Evolutionary conservation across 1,140 invertebrate genomes (phyloP), one percentile per base, ranked within the genome.

Genomic region (Anastrepha obliqua): DNA sequence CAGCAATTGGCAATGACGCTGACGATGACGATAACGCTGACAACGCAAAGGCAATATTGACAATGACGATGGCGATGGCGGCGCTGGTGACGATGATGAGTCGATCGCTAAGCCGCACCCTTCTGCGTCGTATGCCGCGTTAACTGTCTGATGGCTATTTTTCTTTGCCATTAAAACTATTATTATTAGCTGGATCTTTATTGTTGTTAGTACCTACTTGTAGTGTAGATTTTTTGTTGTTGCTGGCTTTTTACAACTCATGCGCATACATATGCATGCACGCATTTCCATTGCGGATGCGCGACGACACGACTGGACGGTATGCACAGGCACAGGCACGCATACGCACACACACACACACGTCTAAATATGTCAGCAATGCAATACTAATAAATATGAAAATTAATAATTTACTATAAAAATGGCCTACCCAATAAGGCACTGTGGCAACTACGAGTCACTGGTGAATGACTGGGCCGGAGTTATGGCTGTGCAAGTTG

Each of bases 401-500:
- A 81, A 81, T 20, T 81, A 81, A 81, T 58, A 81, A 81, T 81
- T 81, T 51, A 81, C 74, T 81, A 20, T 55, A 55, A 55, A 55
- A 55, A 55, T 8, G 74, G 3, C 5, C 11, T 11, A 17, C 74
- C 74, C 74, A 81, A 81, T 81, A 81, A 55, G 74, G 74, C 44
- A 81, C 47, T n/a, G 11, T 1, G 29, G 29, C 29, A 29, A 29
- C n/a, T 13, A 8, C 20, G 13, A 17, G 70, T 78, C 51, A 8
- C 2, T 51, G n/a, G 6, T 55, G 74, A 55, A 42, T 51, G 74
- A 81, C 74, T 81, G 55, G 74, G 7, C 42, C 74, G 74, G 17
- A 47, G 47, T 5, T 55, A 81, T 81, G 47, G 2, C 55, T 81
- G 74, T 51, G n/a, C 1, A 67, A 39, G n/a, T 8, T 39, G 60